Conservation (phyloP, 2,888 invertebrate genomes). For the Apotomis turbidana region DNA sequence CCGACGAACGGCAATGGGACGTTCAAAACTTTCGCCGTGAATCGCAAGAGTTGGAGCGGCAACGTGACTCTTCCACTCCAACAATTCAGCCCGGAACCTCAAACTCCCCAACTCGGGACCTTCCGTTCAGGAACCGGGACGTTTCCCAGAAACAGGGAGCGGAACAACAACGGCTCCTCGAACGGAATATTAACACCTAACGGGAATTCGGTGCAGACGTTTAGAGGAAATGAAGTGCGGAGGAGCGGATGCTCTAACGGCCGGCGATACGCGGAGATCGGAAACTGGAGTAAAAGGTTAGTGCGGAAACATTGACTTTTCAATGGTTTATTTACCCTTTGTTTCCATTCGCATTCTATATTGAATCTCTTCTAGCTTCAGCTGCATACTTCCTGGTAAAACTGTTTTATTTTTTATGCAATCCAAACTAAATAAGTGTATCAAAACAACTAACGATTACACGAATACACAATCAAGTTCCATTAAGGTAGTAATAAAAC, state of each 20-base stretch:
- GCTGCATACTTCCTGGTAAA: no score
- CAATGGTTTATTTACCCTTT: constrained; percentile 46
- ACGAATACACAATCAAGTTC: neutral
- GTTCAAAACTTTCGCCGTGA: constrained; percentile 79
- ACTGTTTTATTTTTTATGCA: neutral
- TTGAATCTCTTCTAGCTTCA: no score
- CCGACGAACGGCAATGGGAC: constrained; percentile 75
- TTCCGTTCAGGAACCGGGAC: constrained; percentile 81
- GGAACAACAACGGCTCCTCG: constrained; percentile 76
- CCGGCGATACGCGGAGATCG: constrained; percentile 84
- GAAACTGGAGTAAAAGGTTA: constrained; percentile 84
- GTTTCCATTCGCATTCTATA: constrained; percentile 12
- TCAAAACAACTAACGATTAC: no score
- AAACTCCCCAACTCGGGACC: constrained; percentile 75
- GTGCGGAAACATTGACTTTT: constrained; percentile 53
- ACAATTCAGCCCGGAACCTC: constrained; percentile 73
- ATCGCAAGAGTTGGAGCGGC: constrained; percentile 83
- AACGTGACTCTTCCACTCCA: constrained; percentile 80
- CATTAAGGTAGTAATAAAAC: constrained; percentile 4
- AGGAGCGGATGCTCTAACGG: constrained; percentile 81
- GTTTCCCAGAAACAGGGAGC: constrained; percentile 78
- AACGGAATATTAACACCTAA: constrained; percentile 82
- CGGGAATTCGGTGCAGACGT: constrained; percentile 77
- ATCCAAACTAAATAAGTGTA: neutral
- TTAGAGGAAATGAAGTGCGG: constrained; percentile 81